Conservation (phyloP, 2,113 vertebrate species). For the Phoxinus phoxinus region DNA sequence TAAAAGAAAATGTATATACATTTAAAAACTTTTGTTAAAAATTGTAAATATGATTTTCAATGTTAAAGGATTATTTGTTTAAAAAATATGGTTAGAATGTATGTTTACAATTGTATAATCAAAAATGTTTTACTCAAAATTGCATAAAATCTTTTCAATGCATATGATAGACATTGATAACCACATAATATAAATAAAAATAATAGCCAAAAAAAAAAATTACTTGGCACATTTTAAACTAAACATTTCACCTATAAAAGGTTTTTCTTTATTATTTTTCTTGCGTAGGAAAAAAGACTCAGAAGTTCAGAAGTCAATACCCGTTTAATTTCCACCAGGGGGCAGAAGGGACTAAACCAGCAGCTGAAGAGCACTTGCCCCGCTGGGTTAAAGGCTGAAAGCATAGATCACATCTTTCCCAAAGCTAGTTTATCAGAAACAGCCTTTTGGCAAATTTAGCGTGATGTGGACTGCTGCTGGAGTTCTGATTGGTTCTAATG, state of each 20-base stretch:
- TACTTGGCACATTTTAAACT: not conserved
- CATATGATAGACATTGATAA: not conserved
- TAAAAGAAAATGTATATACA: not conserved
- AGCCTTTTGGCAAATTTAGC: conserved; percentile 8
- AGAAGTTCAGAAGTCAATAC: not conserved
- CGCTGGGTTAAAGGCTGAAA: not conserved
- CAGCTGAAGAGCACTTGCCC: not conserved
- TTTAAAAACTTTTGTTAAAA: not conserved
- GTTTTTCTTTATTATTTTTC: not conserved
- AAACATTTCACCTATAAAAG: not conserved
- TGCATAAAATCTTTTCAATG: not conserved
- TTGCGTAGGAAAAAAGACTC: not conserved
- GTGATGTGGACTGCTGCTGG: not conserved
- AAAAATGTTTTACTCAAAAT: not conserved
- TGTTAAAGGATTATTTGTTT: too few species aligned
- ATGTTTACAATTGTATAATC: not conserved
- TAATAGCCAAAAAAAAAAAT: not conserved
- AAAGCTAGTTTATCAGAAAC: conserved; percentile 29
- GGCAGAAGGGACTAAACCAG: conserved; percentile 50
- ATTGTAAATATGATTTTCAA: not conserved
- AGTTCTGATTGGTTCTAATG: conserved; percentile 4
- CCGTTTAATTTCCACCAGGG: conserved; percentile 63
- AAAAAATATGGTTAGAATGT: not conserved
- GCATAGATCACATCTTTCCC: not conserved
- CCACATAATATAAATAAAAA: not conserved